Base-by-base conservation (phyloP, 2,888 invertebrate genomes). In the Carabus problematicus region DNA sequence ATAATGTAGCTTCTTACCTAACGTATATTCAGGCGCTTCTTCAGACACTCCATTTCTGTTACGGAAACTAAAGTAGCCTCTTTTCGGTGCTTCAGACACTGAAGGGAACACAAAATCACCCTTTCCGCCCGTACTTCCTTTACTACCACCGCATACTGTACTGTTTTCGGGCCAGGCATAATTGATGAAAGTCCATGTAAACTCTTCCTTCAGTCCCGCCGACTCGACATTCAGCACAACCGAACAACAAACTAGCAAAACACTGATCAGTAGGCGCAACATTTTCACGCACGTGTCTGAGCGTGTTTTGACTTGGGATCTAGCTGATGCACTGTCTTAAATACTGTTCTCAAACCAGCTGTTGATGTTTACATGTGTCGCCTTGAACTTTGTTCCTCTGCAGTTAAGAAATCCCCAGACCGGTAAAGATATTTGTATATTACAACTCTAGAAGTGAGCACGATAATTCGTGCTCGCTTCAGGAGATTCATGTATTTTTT, bases 101-200 rank as follows among this genome's bases (percentile, higher is more conserved):
- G 41, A 49, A 14, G 67, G 67, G 41, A 67, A 67, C 3, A 67
- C 60, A 39, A 67, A 60, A 52, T 67, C 67, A 52, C 12, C 19
- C 8, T 39, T 29, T 41, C 40, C 1, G 8, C 39, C 61, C 11
- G 2, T 29, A 49, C 11, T 45, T 49, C 12, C 19, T 58, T 45
- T 8, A 16, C 3, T 42, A 41, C 12, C 9, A 2, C 19, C 49
- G 12, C 68, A 61, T 54, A 14, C 55, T 8, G 62, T 69, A n/a
- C 43, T 45, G 47, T 69, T 69, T 29, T 45, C 69, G 0, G 62
- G 61, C 61, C 62, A 56, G 6, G 55, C 74, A 67, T 79, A 82
- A 68, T 70, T 76, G 29, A 82, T 77, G 62, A 80, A 75, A 14
- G 78, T 77, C 82, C 82, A 82, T 0, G 79, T 77, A 71, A 81